phyloP scores from a whole-genome alignment of 1,140 invertebrate species.

The Neodiprion fabricii region DNA sequence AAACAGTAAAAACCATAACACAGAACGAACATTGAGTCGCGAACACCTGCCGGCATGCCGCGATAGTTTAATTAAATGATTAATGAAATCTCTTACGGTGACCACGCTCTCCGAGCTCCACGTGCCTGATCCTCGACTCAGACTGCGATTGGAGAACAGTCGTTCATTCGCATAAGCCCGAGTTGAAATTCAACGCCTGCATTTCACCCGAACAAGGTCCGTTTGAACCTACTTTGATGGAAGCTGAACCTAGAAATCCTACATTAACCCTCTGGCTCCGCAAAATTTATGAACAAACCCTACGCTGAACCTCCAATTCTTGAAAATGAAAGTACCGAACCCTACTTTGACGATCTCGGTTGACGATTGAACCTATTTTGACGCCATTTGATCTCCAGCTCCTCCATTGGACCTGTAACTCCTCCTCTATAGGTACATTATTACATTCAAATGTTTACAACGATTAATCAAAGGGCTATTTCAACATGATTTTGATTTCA shows the following conservation, averaged over 20 bases:
- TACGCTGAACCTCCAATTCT: background rate
- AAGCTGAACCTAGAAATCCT: background rate
- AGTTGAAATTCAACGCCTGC: background rate
- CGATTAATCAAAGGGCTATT: no score
- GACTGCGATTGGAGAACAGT: background rate
- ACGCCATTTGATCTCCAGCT: no score
- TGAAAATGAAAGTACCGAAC: no score
- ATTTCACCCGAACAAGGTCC: background rate
- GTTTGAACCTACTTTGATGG: no score
- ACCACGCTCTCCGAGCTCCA: background rate
- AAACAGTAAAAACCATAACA: background rate
- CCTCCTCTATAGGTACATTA: no score
- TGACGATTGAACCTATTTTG: no score
- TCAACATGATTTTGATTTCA: no score
- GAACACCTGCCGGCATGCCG: background rate
- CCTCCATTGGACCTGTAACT: no score
- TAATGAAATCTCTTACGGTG: conserved; percentile 1
- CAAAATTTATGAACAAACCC: background rate
- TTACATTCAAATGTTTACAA: no score
- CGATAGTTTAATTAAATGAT: background rate
- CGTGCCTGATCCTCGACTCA: background rate
- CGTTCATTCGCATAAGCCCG: background rate
- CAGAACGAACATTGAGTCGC: background rate
- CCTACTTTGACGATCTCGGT: no score
- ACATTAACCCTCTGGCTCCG: background rate